Evolutionary conservation across 2,113 vertebrate species (phyloP).

Genomic region (Triplophysa rosa): DNA sequence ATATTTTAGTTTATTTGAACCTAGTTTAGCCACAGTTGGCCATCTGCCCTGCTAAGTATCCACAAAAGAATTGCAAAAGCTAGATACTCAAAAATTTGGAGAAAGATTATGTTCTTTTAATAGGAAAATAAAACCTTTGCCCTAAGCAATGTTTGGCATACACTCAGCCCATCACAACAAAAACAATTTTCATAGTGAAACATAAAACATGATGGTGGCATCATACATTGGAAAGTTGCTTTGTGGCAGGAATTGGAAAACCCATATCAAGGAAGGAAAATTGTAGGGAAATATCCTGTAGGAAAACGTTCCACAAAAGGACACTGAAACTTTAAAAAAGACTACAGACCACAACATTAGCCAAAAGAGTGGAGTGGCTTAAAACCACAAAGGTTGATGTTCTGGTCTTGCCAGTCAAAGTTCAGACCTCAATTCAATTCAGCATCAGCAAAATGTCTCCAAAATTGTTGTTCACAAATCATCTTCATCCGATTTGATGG

Average conservation of each 20-base stretch:
- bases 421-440: not conserved
- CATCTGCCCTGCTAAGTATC: not conserved
- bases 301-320: not conserved
- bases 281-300: not conserved
- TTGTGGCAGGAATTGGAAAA: not conserved
- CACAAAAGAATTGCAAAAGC: not conserved
- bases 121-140: not conserved
- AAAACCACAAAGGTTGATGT: not conserved
- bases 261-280: not conserved
- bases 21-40: too few relatives aligned
- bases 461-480: not conserved
- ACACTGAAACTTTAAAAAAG: not conserved
- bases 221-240: not conserved
- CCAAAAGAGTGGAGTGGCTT: conserved; percentile 1
- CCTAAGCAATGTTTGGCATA: too few relatives aligned
- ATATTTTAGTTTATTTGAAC: not conserved
- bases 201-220: not conserved
- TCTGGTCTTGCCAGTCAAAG: not conserved
- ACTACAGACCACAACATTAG: not conserved
- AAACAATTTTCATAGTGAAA: not conserved
- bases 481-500: not conserved
- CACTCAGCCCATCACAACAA: too few relatives aligned
- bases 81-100: too few relatives aligned
- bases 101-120: not conserved
- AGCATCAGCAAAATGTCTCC: not conserved